Base-by-base conservation (phyloP, 2,113 vertebrate species). In the Aythya baeri region DNA sequence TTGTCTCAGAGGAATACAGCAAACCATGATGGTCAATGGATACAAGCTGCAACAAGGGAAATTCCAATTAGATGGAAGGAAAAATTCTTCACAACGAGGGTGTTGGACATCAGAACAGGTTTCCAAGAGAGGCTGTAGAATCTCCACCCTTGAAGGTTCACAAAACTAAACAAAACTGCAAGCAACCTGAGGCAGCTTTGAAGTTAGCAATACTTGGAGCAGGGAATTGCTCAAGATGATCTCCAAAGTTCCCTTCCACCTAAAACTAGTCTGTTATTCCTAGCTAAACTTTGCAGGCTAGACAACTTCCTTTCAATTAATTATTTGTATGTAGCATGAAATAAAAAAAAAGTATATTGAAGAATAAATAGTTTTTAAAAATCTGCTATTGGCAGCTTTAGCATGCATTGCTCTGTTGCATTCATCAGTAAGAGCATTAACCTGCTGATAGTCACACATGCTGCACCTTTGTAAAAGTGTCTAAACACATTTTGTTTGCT, bases 391-490 rank as follows among this genome's bases (percentile, higher is more conserved):
- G 50, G 41, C 41, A 85, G 23, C 25, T 68, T 82, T 36, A 77
- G 43, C 25, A 5, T 79, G 91, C 15, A 2, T 83, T 61, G 49
- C 32, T 83, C 9, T 86, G 17, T 63, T 91, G 29, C 27, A 11
- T 66, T 93, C 0, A 0, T 79, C 27, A 63, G 50, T 58, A 63
- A 22, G 67, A 83, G 46, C n/a, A 59, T 15, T 75, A 65, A 78
- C 21, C 26, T 2, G 0, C 0, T 80, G 38, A 15, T 66, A 16
- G 17, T 41, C 3, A 5, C 22, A 58, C 6, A 5, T 83, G 54
- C 43, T 85, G 41, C 16, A 8, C 13, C 32, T 78, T 72, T 87
- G 22, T 71, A 32, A 68, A 52, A 54, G 65, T 52, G 25, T 5
- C 6, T 81, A 67, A 72, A 76, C 10, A 15, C 3, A 3, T 75